Evolutionary conservation across 1,140 invertebrate genomes (phyloP).

Genomic region (Chironomus tepperi): DNA sequence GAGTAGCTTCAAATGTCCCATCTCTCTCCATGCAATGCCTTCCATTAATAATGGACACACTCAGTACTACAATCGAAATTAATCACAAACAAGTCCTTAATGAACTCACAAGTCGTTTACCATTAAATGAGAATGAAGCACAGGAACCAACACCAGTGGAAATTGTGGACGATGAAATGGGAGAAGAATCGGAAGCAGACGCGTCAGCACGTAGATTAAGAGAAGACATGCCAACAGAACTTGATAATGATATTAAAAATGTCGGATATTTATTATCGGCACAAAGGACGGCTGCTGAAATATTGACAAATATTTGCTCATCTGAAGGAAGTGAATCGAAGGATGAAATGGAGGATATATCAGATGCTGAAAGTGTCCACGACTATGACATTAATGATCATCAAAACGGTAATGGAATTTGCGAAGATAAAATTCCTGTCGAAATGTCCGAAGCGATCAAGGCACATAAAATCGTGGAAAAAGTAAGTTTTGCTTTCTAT

Average conservation of each 20-base stretch:
- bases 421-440: constrained; percentile 31
- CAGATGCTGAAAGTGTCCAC: constrained; percentile 33
- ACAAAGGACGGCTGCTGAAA: constrained; percentile 57
- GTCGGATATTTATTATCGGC: constrained; percentile 47
- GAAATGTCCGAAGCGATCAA: constrained; percentile 32
- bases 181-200: constrained; percentile 29
- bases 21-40: constrained; percentile 36
- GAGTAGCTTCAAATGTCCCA: constrained; percentile 44
- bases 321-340: constrained; percentile 44
- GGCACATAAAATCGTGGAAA: constrained; percentile 28
- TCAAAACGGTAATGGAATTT: constrained; percentile 33
- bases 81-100: constrained; percentile 31
- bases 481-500: constrained; percentile 25
- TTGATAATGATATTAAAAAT: constrained; percentile 41
- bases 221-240: constrained; percentile 31
- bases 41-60: constrained; percentile 26
- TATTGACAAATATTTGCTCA: constrained; percentile 60
- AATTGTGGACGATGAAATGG: constrained; percentile 36
- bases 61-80: constrained; percentile 25
- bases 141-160: constrained; percentile 34
- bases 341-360: constrained; percentile 31
- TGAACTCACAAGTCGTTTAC: constrained; percentile 30
- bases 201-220: constrained; percentile 29
- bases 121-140: constrained; percentile 30
- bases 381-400: constrained; percentile 31